These are phyloP conservation scores for Clistopyga incitator DNA, from an alignment of 2,888 invertebrate species.

Conservation along the genomic window DNA sequence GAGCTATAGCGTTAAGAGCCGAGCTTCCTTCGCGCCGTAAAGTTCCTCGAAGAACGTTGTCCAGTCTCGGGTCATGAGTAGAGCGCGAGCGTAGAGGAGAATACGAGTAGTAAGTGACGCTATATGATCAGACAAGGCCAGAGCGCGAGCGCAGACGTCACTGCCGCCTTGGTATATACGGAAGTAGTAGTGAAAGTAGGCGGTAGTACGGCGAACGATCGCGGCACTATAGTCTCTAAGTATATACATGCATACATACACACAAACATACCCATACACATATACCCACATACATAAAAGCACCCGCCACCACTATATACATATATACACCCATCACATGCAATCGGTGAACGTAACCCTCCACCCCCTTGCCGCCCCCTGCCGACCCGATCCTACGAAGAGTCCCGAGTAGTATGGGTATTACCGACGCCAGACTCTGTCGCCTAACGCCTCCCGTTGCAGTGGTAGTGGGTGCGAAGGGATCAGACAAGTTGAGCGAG, in stretches of 20 bases:
- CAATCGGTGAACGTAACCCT: neutral
- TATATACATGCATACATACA: slow-evolving; percentile 5
- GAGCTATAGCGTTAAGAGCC: neutral
- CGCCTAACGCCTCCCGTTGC: slow-evolving; percentile 37
- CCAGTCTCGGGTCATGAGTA: slow-evolving; percentile 12
- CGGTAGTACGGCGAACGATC: slow-evolving; percentile 41
- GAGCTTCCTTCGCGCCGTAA: slow-evolving; percentile 2
- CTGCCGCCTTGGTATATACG: slow-evolving; percentile 29
- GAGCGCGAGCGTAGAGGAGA: neutral
- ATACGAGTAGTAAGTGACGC: slow-evolving; percentile 34
- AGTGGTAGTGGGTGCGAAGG: slow-evolving; percentile 47
- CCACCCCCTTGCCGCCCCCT: neutral
- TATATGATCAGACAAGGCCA: slow-evolving; percentile 39
- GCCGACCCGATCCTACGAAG: neutral
- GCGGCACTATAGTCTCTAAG: neutral
- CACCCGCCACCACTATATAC: neutral
- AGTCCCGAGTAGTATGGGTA: slow-evolving; percentile 21
- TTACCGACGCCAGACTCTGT: slow-evolving; percentile 20
- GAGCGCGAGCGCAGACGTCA: slow-evolving; percentile 31
- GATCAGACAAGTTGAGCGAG: slow-evolving; percentile 57
- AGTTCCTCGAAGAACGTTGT: slow-evolving; percentile 8
- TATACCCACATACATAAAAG: too few species aligned
- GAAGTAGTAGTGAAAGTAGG: slow-evolving; percentile 55
- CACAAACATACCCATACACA: neutral
- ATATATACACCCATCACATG: neutral